These are phyloP conservation scores for Troides helena DNA, from an alignment of 2,888 invertebrate genomes.

Conservation along the genomic window DNA sequence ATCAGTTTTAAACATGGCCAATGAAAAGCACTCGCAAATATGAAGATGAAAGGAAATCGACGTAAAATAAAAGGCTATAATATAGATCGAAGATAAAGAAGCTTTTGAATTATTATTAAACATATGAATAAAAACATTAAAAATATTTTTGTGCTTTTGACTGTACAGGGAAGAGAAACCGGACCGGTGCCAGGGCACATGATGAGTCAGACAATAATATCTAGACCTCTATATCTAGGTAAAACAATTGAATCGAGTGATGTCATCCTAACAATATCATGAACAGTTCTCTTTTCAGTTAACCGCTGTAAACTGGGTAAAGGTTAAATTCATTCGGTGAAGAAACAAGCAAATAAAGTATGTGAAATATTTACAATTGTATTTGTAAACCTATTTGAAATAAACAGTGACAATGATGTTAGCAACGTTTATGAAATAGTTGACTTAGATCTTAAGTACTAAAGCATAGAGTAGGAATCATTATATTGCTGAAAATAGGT, in stretches of 20 bases:
- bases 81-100: no score
- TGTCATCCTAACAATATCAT: slow-evolving; percentile 17
- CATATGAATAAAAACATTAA: not conserved
- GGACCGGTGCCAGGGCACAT: slow-evolving; percentile 12
- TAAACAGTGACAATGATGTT: not conserved
- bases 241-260: slow-evolving; percentile 20
- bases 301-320: slow-evolving; percentile 18
- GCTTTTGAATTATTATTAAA: no score
- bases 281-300: slow-evolving; percentile 10
- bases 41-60: no score
- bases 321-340: slow-evolving; percentile 26
- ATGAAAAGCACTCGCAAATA: no score
- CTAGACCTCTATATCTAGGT: slow-evolving; percentile 14
- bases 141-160: not conserved
- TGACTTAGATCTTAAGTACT: no score
- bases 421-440: no score
- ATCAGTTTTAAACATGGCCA: no score
- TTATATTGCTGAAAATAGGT: not conserved
- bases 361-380: slow-evolving; percentile 19
- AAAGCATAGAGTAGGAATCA: no score
- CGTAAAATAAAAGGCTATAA: no score
- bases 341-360: slow-evolving; percentile 13
- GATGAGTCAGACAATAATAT: slow-evolving; percentile 15
- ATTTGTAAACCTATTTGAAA: not conserved
- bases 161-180: slow-evolving; percentile 3